phyloP scores from a whole-genome alignment of 2,888 invertebrate genomes.

The Coenonympha glycerion region DNA sequence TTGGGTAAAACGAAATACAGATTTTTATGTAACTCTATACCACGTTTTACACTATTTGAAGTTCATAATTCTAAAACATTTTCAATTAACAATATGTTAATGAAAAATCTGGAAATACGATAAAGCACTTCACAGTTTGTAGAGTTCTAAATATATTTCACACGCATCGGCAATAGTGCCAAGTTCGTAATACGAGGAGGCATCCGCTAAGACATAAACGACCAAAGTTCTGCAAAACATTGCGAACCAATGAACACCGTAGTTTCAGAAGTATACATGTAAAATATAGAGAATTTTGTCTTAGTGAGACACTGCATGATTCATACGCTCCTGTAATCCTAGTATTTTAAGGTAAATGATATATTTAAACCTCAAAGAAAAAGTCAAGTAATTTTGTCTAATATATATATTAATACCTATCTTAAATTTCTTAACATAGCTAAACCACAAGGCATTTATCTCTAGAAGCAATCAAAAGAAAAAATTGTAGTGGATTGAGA shows the following conservation, averaged over 20 bases:
- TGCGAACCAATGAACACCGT: conserved; percentile 63
- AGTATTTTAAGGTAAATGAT: too few species aligned
- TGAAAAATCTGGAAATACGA: conserved; percentile 45
- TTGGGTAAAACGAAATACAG: conserved; percentile 30
- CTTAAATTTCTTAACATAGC: background rate
- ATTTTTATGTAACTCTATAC: conserved; percentile 33
- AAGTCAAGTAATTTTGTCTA: too few species aligned
- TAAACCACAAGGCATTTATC: background rate
- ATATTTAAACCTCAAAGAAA: too few species aligned
- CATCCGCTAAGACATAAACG: conserved; percentile 62
- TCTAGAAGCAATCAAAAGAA: background rate
- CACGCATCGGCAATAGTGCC: conserved; percentile 65
- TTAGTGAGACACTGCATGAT: background rate
- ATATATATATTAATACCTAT: background rate
- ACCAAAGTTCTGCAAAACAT: conserved; percentile 62
- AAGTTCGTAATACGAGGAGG: conserved; percentile 60
- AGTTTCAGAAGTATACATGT: conserved; percentile 58
- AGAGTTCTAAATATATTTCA: conserved; percentile 63
- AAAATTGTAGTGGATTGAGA: background rate
- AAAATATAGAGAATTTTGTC: conserved; percentile 24
- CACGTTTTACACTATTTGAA: conserved; percentile 38
- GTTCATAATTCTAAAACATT: conserved; percentile 45
- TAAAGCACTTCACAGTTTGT: conserved; percentile 50
- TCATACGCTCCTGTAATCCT: background rate
- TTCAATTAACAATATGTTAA: conserved; percentile 68